Evolutionary conservation across 1,140 invertebrate genomes (phyloP).

Genomic region (Drosophila eugracilis): DNA sequence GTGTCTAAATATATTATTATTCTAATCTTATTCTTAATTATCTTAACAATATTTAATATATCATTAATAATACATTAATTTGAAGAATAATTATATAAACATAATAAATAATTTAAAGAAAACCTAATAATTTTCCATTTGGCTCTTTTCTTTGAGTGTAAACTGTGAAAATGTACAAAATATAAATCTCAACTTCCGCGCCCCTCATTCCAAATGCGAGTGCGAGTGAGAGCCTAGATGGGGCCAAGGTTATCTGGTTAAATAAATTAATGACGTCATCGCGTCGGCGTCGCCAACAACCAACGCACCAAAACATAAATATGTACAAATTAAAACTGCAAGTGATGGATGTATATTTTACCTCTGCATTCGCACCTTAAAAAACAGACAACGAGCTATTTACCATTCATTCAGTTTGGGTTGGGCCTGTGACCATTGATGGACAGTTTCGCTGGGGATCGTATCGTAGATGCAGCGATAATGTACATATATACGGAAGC

Average conservation of each 20-base stretch:
- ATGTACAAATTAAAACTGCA: conserved; percentile 20
- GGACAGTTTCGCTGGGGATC: conserved; percentile 8
- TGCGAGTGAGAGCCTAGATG: conserved; percentile 4
- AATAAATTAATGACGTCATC: conserved; percentile 29
- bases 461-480: neutral
- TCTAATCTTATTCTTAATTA: too few species aligned
- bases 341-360: conserved; percentile 21
- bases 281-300: conserved; percentile 19
- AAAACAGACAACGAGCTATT: conserved; percentile 6
- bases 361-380: conserved; percentile 25
- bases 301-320: conserved; percentile 22
- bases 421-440: conserved; percentile 14
- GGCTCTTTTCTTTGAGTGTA: neutral
- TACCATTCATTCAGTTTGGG: conserved; percentile 22
- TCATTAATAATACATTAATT: too few species aligned
- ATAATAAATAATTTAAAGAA: too few species aligned
- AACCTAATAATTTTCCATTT: too few species aligned
- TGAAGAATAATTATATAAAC: too few species aligned
- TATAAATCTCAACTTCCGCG: conserved; percentile 18
- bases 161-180: neutral
- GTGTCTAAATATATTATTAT: too few species aligned
- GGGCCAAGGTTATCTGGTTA: conserved; percentile 26
- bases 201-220: neutral
- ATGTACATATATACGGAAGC: neutral
- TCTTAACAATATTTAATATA: too few species aligned